phyloP scores from a whole-genome alignment of 2,797 vertebrate genomes.

The Sebastes steindachneri region DNA sequence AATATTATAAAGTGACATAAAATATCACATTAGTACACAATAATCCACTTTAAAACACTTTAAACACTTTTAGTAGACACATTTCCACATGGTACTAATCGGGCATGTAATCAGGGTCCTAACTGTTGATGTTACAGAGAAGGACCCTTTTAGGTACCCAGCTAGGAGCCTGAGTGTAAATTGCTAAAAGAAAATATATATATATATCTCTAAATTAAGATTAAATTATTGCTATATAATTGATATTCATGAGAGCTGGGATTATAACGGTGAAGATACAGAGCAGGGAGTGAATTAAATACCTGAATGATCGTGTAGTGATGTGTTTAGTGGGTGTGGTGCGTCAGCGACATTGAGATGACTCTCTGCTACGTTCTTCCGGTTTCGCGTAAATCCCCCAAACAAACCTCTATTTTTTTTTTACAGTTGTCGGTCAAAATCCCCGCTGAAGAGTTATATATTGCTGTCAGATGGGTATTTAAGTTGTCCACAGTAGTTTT shows the following conservation, averaged over 20 bases:
- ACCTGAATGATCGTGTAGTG: not conserved
- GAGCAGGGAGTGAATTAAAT: not conserved
- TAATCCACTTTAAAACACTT: not conserved
- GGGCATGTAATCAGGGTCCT: not conserved
- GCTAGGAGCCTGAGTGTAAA: slow-evolving; percentile 59
- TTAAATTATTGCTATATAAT: rapidly evolving
- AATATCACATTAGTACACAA: not conserved
- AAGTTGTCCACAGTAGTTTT: too few relatives aligned
- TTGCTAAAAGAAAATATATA: not conserved
- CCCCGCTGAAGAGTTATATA: not conserved
- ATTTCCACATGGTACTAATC: not conserved
- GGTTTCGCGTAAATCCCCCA: slow-evolving; percentile 34
- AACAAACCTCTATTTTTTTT: not conserved
- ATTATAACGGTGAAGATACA: not conserved
- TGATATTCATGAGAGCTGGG: rapidly evolving
- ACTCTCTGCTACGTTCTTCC: slow-evolving; percentile 48
- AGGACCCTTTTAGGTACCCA: slow-evolving; percentile 56
- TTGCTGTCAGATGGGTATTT: not conserved
- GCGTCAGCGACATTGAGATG: not conserved
- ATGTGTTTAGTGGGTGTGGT: slow-evolving; percentile 21
- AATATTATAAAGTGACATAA: not conserved
- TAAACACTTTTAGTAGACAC: not conserved
- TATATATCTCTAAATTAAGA: too few relatives aligned
- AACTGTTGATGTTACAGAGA: not conserved
- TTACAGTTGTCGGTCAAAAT: not conserved